Evolutionary conservation across 2,888 invertebrate species (phyloP).

Genomic region (Odontomyia ornata): DNA sequence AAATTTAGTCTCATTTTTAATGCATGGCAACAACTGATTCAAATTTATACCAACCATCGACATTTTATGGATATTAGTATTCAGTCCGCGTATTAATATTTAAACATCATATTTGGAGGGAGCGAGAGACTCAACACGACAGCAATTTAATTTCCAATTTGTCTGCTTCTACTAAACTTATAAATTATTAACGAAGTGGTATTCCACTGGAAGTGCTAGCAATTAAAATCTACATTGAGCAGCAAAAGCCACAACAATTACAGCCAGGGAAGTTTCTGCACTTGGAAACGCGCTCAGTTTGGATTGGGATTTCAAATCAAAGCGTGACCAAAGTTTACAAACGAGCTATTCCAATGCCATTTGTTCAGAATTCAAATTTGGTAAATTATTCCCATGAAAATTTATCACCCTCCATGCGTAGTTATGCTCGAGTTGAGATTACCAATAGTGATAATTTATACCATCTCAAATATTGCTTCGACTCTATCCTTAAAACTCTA

Average conservation of each 20-base stretch:
- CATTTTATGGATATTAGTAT: background rate
- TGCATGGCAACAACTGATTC: no score
- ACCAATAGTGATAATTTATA: no score
- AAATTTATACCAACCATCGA: no score
- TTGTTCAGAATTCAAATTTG: no score
- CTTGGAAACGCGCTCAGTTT: background rate
- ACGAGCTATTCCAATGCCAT: no score
- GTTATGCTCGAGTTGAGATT: no score
- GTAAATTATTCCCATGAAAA: no score
- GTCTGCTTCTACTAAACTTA: background rate
- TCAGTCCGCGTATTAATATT: constrained; percentile 1
- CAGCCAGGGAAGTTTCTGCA: background rate
- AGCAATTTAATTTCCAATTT: constrained; percentile 26
- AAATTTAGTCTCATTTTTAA: no score
- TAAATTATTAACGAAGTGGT: constrained; percentile 6
- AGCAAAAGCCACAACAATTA: background rate
- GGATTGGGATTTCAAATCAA: background rate
- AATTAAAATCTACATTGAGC: background rate
- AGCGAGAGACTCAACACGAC: background rate
- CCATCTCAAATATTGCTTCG: no score
- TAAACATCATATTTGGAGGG: background rate
- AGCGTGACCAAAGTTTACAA: background rate
- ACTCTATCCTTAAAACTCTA: no score
- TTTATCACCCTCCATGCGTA: no score
- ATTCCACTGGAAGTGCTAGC: background rate